These are phyloP conservation scores for Brenthis hecate DNA, from an alignment of 2,888 invertebrate species.

Conservation along the genomic window DNA sequence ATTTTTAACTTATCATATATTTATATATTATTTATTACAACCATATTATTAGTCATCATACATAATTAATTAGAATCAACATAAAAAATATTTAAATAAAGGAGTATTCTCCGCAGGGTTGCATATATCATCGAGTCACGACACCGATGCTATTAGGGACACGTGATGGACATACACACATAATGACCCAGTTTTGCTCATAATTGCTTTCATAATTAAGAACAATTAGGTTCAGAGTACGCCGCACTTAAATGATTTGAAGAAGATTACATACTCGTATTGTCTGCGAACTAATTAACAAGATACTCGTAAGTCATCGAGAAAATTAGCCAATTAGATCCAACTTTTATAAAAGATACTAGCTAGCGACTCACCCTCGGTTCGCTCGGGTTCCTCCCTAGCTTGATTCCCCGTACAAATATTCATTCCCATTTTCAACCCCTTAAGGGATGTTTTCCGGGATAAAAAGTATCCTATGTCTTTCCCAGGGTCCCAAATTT, in stretches of 20 bases:
- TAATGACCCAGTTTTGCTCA: constrained; percentile 22
- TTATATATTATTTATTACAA: too few relatives aligned
- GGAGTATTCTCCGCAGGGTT: not conserved
- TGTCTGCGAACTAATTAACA: not conserved
- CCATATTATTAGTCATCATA: too few relatives aligned
- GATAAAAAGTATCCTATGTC: too few relatives aligned
- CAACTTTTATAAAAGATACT: not conserved
- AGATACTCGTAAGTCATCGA: not conserved
- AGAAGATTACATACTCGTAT: constrained; percentile 4
- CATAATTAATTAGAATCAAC: too few relatives aligned
- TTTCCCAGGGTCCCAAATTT: too few relatives aligned
- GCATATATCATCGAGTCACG: constrained; percentile 2
- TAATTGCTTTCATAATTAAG: constrained; percentile 29
- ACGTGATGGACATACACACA: constrained; percentile 3
- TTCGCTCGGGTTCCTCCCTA: too few relatives aligned
- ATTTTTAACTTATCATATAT: too few relatives aligned
- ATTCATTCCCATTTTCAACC: too few relatives aligned
- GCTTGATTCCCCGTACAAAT: too few relatives aligned
- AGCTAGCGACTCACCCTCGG: too few relatives aligned
- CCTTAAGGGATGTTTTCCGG: too few relatives aligned
- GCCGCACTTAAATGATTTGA: constrained; percentile 9
- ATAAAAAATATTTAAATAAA: not conserved
- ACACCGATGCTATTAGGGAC: constrained; percentile 1
- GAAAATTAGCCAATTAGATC: constrained; percentile 2
- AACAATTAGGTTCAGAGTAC: constrained; percentile 20